Evolutionary conservation across 2,113 vertebrate species (phyloP).

Genomic region (Calcarius ornatus): DNA sequence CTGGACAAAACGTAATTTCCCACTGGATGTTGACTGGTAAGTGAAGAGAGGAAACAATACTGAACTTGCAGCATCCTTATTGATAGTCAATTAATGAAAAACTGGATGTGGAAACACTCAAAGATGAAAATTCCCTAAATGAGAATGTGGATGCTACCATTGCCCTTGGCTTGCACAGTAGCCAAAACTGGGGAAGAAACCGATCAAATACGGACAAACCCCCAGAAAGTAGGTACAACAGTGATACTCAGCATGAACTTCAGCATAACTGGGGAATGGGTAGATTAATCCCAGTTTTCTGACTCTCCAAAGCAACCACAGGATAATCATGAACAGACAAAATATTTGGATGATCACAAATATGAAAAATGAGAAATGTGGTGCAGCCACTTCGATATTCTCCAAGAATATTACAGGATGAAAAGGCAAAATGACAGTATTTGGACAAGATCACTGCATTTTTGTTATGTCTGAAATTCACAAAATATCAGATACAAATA

Average conservation of each 20-base stretch:
- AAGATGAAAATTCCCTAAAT: neutral
- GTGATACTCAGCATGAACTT: neutral
- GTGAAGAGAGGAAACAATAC: neutral
- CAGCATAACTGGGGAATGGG: neutral
- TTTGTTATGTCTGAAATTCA: slow-evolving; percentile 35
- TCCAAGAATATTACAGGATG: slow-evolving; percentile 26
- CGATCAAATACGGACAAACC: neutral
- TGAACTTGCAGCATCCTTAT: neutral
- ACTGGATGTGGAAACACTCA: neutral
- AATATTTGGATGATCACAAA: slow-evolving; percentile 35
- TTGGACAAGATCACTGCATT: slow-evolving; percentile 28
- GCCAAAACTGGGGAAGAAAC: neutral
- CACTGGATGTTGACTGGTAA: neutral
- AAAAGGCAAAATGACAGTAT: slow-evolving; percentile 9
- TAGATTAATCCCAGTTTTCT: slow-evolving; percentile 19
- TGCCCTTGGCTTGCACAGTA: neutral
- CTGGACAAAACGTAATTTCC: neutral
- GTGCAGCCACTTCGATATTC: neutral
- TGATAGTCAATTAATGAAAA: neutral
- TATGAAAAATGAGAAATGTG: slow-evolving; percentile 46
- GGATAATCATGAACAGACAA: slow-evolving; percentile 46
- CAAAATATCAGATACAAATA: slow-evolving; percentile 28
- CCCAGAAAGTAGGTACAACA: neutral
- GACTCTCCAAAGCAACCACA: slow-evolving; percentile 42
- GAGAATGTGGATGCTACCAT: neutral